phyloP scores from a whole-genome alignment of 2,888 invertebrate species.

The Prostheceraeus crozeri region DNA sequence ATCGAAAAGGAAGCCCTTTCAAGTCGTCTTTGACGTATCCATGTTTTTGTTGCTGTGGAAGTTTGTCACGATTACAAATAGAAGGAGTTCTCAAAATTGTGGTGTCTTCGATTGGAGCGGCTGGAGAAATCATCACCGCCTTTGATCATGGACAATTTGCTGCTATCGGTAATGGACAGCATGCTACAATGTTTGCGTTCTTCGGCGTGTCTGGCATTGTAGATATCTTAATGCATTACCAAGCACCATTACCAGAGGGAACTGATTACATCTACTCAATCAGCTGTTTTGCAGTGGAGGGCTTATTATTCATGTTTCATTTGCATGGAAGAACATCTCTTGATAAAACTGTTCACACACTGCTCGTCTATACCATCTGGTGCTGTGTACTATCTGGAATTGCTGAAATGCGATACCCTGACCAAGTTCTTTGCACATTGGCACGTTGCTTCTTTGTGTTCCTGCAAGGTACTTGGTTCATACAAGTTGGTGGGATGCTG shows the following conservation, averaged over 20 bases:
- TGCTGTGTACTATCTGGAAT: conserved; percentile 49
- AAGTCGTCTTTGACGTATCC: too few relatives aligned
- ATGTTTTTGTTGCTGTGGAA: too few relatives aligned
- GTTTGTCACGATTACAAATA: too few relatives aligned
- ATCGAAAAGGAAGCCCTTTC: conserved; percentile 44
- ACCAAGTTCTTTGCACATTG: conserved; percentile 53
- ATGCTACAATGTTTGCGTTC: conserved; percentile 60
- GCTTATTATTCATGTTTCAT: conserved; percentile 59
- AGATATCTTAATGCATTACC: too few relatives aligned
- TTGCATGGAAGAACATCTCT: conserved; percentile 57
- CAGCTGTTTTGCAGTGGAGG: conserved; percentile 58
- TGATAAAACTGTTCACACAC: conserved; percentile 57
- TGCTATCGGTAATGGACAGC: conserved; percentile 58
- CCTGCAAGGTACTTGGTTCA: conserved; percentile 61
- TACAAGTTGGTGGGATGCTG: conserved; percentile 58
- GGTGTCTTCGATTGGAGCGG: conserved; percentile 46
- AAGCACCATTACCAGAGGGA: too few relatives aligned
- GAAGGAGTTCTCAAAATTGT: conserved; percentile 2
- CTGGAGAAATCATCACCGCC: conserved; percentile 53
- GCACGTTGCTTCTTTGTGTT: conserved; percentile 53
- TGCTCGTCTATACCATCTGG: conserved; percentile 56
- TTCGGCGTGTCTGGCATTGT: conserved; percentile 58
- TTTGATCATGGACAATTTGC: conserved; percentile 49
- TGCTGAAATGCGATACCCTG: conserved; percentile 54
- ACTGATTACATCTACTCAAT: too few relatives aligned